Evolutionary conservation across 2,113 vertebrate species (phyloP).

Genomic region (Leucosticte australis): DNA sequence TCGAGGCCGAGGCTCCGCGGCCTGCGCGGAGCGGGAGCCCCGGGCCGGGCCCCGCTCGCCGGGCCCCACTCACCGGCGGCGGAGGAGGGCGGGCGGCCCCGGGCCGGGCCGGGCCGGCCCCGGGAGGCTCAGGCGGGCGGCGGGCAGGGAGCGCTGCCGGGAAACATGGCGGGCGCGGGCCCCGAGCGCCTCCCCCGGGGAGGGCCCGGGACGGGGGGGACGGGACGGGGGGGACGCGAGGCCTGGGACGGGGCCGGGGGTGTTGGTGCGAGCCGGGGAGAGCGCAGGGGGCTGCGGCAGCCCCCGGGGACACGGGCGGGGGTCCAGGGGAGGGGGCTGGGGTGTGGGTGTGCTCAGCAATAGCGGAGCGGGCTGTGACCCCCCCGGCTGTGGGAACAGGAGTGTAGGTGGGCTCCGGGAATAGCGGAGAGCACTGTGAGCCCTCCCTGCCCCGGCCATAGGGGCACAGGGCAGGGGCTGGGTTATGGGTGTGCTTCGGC

Average conservation of each 20-base stretch:
- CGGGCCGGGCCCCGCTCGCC: too few relatives aligned
- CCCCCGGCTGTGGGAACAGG: not conserved
- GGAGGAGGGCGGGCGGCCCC: too few relatives aligned
- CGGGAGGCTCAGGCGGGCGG: too few relatives aligned
- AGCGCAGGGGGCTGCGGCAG: not conserved
- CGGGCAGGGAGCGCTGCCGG: too few relatives aligned
- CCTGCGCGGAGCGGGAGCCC: too few relatives aligned
- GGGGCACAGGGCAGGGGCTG: not conserved
- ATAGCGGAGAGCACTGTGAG: not conserved
- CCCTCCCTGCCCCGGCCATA: not conserved
- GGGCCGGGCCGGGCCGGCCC: too few relatives aligned
- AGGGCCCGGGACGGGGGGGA: too few relatives aligned
- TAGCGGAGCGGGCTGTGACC: not conserved
- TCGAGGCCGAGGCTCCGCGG: too few relatives aligned
- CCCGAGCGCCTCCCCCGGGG: too few relatives aligned
- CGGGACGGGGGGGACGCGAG: not conserved
- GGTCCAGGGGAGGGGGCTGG: not conserved
- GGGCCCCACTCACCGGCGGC: too few relatives aligned
- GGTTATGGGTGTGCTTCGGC: not conserved
- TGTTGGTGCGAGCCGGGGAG: not conserved
- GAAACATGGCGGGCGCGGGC: too few relatives aligned
- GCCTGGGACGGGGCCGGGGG: not conserved
- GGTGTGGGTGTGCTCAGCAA: too few relatives aligned
- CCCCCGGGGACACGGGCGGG: not conserved
- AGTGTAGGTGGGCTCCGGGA: accelerated